Percentiles rank a stretch among this genome's conserved stretches.
phyloP scores from a whole-genome alignment of 2,888 invertebrate genomes.

The Arge pagana region DNA sequence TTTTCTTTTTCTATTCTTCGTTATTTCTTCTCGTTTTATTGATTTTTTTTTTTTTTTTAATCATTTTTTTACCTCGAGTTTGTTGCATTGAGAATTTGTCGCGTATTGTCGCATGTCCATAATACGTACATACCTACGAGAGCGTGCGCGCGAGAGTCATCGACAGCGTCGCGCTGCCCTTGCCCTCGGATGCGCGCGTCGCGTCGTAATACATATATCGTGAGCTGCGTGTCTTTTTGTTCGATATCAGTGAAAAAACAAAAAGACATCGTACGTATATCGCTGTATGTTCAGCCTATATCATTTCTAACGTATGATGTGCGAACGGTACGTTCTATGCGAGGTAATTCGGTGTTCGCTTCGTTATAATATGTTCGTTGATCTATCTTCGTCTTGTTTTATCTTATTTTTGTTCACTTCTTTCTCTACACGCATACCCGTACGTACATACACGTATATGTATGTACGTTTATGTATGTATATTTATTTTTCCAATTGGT shows the following conservation, averaged over 20 bases:
- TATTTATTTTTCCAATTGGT: background rate
- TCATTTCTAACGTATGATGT: too few relatives aligned
- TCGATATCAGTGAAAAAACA: background rate
- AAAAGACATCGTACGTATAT: too few relatives aligned
- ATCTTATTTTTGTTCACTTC: too few relatives aligned
- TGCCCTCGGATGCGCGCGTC: constrained; percentile 30
- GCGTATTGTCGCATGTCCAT: constrained; percentile 13
- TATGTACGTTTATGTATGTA: background rate
- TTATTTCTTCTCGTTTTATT: background rate
- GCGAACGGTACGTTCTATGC: too few relatives aligned
- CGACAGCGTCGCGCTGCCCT: too few relatives aligned
- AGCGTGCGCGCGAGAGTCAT: too few relatives aligned
- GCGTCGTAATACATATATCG: constrained; percentile 19
- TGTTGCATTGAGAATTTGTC: constrained; percentile 8
- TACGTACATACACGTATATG: background rate
- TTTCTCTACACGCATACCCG: too few relatives aligned
- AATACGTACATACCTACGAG: constrained; percentile 7
- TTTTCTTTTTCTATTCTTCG: constrained; percentile 48
- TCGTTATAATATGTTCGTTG: constrained; percentile 13
- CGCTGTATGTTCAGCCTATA: too few relatives aligned
- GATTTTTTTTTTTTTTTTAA: background rate
- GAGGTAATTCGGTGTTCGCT: constrained; percentile 23
- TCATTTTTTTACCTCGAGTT: constrained; percentile 4
- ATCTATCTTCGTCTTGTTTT: too few relatives aligned
- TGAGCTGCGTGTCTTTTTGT: background rate